Percentiles rank a stretch among this genome's conserved stretches.
phyloP scores from a whole-genome alignment of 2,113 vertebrate genomes.

The Ceyx melanurus region DNA sequence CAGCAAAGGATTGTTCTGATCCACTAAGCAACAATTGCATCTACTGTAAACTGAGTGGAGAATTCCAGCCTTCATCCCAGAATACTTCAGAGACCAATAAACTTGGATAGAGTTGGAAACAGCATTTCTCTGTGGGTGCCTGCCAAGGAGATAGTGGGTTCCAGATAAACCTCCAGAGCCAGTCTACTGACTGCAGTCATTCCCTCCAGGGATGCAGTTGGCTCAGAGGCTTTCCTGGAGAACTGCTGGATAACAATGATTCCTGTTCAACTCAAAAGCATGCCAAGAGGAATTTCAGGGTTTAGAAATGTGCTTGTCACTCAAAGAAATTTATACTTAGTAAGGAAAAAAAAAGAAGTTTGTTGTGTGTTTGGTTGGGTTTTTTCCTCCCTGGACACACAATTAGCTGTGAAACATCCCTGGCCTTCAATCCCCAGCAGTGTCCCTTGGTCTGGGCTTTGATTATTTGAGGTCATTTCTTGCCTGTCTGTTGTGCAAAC shows the following conservation, averaged over 20 bases:
- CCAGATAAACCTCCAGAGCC: conserved; percentile 24
- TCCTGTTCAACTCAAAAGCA: conserved; percentile 17
- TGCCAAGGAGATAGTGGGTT: conserved; percentile 50
- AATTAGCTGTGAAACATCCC: not conserved
- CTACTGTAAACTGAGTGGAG: conserved; percentile 46
- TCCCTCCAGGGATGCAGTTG: conserved; percentile 36
- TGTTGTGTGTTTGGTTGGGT: not conserved
- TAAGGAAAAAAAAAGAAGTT: not conserved
- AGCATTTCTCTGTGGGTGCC: not conserved
- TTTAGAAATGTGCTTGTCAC: conserved; percentile 36
- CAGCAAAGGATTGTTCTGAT: conserved; percentile 10
- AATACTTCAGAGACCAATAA: conserved; percentile 49
- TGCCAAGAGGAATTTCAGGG: conserved; percentile 37
- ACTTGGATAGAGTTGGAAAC: conserved; percentile 49
- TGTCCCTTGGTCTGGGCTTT: not conserved
- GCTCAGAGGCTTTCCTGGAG: conserved; percentile 48
- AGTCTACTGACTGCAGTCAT: conserved; percentile 14
- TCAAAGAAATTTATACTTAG: conserved; percentile 7
- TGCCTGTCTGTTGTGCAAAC: conserved; percentile 11
- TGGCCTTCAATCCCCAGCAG: not conserved
- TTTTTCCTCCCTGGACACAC: not conserved
- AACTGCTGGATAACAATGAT: conserved; percentile 11
- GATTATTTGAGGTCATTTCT: not conserved
- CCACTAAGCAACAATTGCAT: conserved; percentile 26
- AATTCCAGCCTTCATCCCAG: conserved; percentile 41